Base-by-base conservation (phyloP, 2,888 invertebrate genomes). In the Agrotis puta region DNA sequence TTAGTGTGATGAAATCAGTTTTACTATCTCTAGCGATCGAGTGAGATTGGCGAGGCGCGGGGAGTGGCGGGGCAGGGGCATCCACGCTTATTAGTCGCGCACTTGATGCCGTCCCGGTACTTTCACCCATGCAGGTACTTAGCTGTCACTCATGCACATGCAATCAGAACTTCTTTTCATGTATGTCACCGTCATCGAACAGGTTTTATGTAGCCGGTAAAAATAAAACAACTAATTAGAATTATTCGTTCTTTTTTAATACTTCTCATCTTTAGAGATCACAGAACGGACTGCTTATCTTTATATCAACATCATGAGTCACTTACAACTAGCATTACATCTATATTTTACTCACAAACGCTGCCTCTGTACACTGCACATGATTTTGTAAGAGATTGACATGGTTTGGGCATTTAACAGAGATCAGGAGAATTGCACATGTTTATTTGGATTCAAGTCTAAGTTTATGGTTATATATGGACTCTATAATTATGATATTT, bases 11-110 rank as follows among this genome's bases (percentile, higher is more conserved):
- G 92, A 90, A 94, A 92, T 92, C 92, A 93, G 91, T 93, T 90
- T 94, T 93, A 94, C 93, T 94, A 94, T 94, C 94, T 91, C 90
- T 88, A 89, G 92, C 93, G 89, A 94, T 92, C 82, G 93, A 95
- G 92, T 94, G 96, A 90, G 93, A 92, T 93, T 90, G 88, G 93
- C 92, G 92, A 64, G 83, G 80, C 73, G 85, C 74, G 70, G 81
- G 93, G 92, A 77, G 91, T 1, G 11, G 92, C 88, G 87, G 69
- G 67, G 79, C 66, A 72, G 77, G 77, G 64, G 69, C 66, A 81
- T 65, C 82, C 74, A 77, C 84, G 90, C 91, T 86, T 86, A 92
- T 87, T 93, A 93, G 86, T 90, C 84, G 89, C 92, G 93, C 91
- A 94, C 92, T 90, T 92, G 94, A 88, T 94, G 89, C 89, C 84